Evolutionary conservation across 2,797 vertebrate species (phyloP), one percentile per base, ranked within the genome.

Genomic region (Hydrophis major): DNA sequence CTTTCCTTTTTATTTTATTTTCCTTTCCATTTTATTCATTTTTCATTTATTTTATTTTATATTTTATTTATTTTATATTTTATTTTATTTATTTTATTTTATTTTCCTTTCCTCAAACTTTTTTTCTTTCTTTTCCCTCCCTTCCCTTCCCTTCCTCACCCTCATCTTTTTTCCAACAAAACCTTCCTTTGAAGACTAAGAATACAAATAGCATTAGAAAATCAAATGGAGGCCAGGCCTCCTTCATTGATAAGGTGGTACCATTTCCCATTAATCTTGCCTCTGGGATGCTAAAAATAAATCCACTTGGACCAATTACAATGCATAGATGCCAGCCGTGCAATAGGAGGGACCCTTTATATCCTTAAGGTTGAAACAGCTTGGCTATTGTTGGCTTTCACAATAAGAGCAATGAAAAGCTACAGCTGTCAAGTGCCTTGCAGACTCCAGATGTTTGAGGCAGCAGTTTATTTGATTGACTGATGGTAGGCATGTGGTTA

Each of bases 391-490:
- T 96, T 97, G 96, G 96, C 95, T 89, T 92, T 86, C 42, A 94
- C 93, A 96, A 88, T 94, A 89, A 95, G 78, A 94, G 88, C 89
- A 95, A 93, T 95, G 94, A 94, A 93, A 93, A 86, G 5, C 37
- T 22, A 1, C 90, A 86, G 94, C 83, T 74, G 89, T 92, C 69
- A 94, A 96, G 92, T 57, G 92, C 93, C 95, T 96, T 95, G 95
- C 94, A 97, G 95, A 96, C 32, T 96, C 95, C 95, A 97, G 95
- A 97, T 18, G 0, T 96, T 96, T 96, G 95, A 96, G 95, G 94
- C 88, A 96, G 95, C 93, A 95, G 95, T 96, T 97, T 96, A 96
- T 96, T 97, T 97, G 97, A 97, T 96, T 95, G 96, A 92, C 90
- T 95, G 96, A 97, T 96, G 94, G 91, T 22, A 97, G 92, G 92